Conservation (phyloP, 2,888 invertebrate genomes). For the Platynereis dumerilii region DNA sequence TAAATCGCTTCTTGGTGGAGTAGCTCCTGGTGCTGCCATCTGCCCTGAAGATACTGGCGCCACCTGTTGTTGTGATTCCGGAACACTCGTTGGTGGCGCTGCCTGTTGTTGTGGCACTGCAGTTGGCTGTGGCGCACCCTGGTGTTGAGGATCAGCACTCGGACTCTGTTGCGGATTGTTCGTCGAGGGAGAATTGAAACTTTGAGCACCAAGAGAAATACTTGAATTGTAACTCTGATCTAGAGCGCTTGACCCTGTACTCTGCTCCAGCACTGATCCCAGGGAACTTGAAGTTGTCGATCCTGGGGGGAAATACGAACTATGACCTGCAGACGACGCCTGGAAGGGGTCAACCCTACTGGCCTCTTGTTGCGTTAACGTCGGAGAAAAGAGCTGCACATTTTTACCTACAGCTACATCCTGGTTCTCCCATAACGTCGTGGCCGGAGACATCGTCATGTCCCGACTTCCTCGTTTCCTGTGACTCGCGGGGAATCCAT, state of each 20-base stretch:
- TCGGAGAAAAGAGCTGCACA: neutral
- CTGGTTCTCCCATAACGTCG: conserved; percentile 55
- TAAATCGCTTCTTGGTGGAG: neutral
- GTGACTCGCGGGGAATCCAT: conserved; percentile 23
- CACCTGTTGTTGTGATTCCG: neutral
- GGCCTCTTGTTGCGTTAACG: too few species aligned
- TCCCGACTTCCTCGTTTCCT: conserved; percentile 33
- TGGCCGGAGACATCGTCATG: conserved; percentile 55
- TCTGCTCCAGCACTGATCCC: too few species aligned
- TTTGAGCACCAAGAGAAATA: too few species aligned
- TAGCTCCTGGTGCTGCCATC: neutral
- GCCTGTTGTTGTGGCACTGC: neutral
- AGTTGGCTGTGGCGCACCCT: neutral
- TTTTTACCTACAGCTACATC: conserved; percentile 8
- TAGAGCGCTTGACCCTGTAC: too few species aligned
- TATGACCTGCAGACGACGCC: too few species aligned
- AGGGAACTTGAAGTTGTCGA: too few species aligned
- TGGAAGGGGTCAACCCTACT: too few species aligned
- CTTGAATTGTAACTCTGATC: too few species aligned
- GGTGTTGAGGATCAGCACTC: neutral
- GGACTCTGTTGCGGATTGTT: too few species aligned
- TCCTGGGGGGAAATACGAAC: too few species aligned
- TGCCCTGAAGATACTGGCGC: neutral
- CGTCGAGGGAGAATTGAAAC: too few species aligned
- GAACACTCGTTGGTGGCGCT: neutral